These are phyloP conservation scores for Gordius sp. DNA, from an alignment of 2,888 invertebrate genomes.

Conservation along the genomic window DNA sequence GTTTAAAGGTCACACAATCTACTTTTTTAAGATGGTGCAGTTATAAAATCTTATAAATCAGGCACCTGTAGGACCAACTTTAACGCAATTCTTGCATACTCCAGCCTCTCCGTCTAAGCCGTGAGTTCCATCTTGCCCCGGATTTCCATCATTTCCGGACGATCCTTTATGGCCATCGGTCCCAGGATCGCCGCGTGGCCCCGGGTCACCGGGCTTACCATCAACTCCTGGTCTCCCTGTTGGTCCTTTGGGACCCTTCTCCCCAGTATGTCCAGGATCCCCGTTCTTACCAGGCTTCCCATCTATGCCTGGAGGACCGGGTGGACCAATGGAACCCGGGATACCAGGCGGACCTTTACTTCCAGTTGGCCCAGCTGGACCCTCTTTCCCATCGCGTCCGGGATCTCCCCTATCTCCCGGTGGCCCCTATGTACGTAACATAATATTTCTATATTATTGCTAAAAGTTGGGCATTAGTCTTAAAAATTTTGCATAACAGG, in stretches of 20 bases:
- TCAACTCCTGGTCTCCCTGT: constrained; percentile 7
- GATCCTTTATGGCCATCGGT: neutral
- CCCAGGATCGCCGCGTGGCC: neutral
- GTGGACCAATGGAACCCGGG: constrained; percentile 10
- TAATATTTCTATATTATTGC: too few relatives aligned
- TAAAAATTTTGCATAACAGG: too few relatives aligned
- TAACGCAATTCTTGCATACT: neutral
- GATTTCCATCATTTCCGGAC: neutral
- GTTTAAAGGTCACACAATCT: too few relatives aligned
- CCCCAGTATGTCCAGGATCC: constrained; percentile 19
- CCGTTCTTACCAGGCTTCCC: constrained; percentile 17
- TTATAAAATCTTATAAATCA: too few relatives aligned
- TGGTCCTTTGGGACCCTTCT: constrained; percentile 15
- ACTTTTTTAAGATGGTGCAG: too few relatives aligned
- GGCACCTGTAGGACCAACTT: neutral
- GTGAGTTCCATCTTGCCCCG: neutral
- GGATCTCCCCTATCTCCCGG: constrained; percentile 1
- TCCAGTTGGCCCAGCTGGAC: constrained; percentile 8
- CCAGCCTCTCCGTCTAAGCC: constrained; percentile 7
- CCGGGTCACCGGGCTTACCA: constrained; percentile 14
- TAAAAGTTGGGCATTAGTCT: too few relatives aligned
- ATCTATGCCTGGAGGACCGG: constrained; percentile 17
- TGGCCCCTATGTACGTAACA: constrained; percentile 3
- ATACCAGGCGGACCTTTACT: neutral
- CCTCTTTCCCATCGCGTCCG: constrained; percentile 4